Evolutionary conservation across 2,797 vertebrate species (phyloP).

Genomic region (Mormyrus hasselquistii): DNA sequence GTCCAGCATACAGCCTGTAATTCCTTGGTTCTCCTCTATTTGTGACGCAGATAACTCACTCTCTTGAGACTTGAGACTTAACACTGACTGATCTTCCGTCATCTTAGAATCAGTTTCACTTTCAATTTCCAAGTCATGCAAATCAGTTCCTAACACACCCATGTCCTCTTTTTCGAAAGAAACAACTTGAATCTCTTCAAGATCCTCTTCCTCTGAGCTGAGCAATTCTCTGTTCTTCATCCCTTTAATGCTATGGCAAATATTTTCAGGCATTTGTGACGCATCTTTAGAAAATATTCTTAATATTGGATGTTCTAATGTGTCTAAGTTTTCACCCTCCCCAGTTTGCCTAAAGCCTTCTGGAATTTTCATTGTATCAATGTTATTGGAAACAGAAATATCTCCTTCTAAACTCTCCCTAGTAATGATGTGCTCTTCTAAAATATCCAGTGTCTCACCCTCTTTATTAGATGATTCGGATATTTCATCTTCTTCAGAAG

Average conservation of each 20-base stretch:
- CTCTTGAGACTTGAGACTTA: background rate
- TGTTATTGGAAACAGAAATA: background rate
- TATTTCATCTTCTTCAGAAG: conserved; percentile 2
- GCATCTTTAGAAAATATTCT: background rate
- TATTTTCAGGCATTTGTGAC: background rate
- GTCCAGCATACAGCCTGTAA: background rate
- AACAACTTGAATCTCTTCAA: background rate
- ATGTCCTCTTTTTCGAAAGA: background rate
- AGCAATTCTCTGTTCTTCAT: background rate
- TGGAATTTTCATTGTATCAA: background rate
- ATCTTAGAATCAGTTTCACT: background rate
- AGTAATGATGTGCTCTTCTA: conserved; percentile 9
- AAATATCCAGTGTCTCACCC: background rate
- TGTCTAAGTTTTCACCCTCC: background rate
- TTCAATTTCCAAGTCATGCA: background rate
- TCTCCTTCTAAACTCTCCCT: background rate
- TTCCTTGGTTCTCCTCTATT: background rate
- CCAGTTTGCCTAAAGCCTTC: background rate
- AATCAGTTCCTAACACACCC: background rate
- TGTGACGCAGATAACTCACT: background rate
- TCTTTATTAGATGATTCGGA: background rate
- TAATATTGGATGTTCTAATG: background rate
- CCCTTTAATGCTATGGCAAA: background rate
- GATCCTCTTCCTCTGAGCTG: background rate
- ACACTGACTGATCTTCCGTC: background rate